phyloP scores from a whole-genome alignment of 1,140 invertebrate genomes.

The Apocrypta bakeri region DNA sequence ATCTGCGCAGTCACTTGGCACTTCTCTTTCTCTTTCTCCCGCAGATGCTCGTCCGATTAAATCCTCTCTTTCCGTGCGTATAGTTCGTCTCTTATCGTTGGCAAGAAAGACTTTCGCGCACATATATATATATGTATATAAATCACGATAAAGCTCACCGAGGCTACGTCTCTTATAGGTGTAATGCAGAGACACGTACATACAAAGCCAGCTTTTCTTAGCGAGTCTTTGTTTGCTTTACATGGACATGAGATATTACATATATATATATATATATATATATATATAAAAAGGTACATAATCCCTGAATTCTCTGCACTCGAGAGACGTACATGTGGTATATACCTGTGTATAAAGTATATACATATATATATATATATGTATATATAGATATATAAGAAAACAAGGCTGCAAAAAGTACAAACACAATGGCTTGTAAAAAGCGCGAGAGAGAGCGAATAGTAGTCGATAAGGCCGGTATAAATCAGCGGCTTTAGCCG shows the following conservation, averaged over 20 bases:
- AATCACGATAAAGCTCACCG: slow-evolving; percentile 32
- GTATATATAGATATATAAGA: background rate
- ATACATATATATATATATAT: slow-evolving; percentile 6
- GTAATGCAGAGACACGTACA: background rate
- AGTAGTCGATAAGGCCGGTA: slow-evolving; percentile 39
- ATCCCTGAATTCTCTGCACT: background rate
- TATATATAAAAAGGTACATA: background rate
- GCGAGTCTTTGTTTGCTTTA: background rate
- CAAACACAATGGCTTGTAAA: background rate
- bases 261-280: background rate
- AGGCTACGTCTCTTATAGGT: background rate
- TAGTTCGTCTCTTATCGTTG: background rate
- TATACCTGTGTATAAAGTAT: background rate
- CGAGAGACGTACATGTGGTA: no score
- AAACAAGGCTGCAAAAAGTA: background rate
- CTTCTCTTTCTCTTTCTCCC: slow-evolving; percentile 48
- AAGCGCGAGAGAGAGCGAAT: background rate
- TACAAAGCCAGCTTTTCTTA: slow-evolving; percentile 44
- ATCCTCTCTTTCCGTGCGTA: background rate
- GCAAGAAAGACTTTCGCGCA: slow-evolving; percentile 39
- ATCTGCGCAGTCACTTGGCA: slow-evolving; percentile 19
- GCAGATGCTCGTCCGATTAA: slow-evolving; percentile 51
- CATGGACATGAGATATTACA: background rate
- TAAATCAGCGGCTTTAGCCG: slow-evolving; percentile 40
- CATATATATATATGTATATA: background rate